These are phyloP conservation scores for Hycleus cichorii DNA, from an alignment of 1,140 invertebrate genomes.

Conservation along the genomic window DNA sequence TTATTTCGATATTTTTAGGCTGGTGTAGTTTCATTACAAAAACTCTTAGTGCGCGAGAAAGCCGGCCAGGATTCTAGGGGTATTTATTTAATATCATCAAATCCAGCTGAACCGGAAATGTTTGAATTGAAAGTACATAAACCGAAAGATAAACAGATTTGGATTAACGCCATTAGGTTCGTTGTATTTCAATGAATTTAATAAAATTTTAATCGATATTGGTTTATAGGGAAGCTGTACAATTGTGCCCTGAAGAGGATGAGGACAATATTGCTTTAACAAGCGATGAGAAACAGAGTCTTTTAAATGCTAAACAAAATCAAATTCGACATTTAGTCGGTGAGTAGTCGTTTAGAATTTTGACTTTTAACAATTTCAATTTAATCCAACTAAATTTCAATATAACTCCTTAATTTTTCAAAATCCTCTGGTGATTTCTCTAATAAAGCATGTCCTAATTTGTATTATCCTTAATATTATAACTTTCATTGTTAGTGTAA, in stretches of 20 bases:
- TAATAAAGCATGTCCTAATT: not conserved
- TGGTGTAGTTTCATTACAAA: constrained; percentile 83
- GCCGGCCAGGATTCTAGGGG: constrained; percentile 80
- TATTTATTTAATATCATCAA: constrained; percentile 83
- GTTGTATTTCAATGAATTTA: constrained; percentile 1
- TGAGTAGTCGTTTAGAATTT: constrained; percentile 37
- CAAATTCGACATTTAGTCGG: constrained; percentile 65
- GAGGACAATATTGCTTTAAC: constrained; percentile 50
- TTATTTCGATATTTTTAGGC: constrained; percentile 49
- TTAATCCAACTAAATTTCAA: not conserved
- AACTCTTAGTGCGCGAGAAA: constrained; percentile 86
- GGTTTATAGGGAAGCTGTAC: constrained; percentile 52
- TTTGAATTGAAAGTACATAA: constrained; percentile 87
- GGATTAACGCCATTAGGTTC: constrained; percentile 78
- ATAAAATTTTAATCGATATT: not conserved
- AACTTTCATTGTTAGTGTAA: constrained; percentile 24
- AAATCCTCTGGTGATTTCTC: not conserved
- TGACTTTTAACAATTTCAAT: not conserved
- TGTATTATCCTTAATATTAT: not conserved
- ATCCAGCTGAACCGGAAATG: constrained; percentile 86
- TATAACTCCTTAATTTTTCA: not conserved
- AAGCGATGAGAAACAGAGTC: constrained; percentile 64
- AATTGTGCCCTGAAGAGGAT: constrained; percentile 61
- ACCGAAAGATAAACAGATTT: constrained; percentile 78
- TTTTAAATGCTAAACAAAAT: constrained; percentile 62